A percentile compares a stretch with the other conserved stretches of the same genome.
phyloP scores from a whole-genome alignment of 2,113 vertebrate genomes.

The Engystomops pustulosus region DNA sequence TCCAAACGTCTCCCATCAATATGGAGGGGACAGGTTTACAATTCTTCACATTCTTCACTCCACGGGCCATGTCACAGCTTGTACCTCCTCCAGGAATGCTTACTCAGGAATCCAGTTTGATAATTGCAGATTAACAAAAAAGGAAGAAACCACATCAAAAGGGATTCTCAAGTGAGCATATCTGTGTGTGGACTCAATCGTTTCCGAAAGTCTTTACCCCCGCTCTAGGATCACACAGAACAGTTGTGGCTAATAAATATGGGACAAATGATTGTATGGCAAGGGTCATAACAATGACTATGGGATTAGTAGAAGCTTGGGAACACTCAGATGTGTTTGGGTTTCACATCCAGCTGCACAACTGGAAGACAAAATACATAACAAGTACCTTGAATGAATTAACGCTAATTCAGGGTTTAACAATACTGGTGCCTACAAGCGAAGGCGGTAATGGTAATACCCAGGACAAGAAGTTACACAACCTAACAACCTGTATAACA shows the following conservation, averaged over 20 bases:
- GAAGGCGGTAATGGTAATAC: not conserved
- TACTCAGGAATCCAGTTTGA: conserved; percentile 56
- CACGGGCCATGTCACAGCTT: conserved; percentile 50
- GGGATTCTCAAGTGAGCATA: conserved; percentile 55
- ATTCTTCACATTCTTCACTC: conserved; percentile 57
- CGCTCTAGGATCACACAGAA: conserved; percentile 15
- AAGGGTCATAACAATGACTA: conserved; percentile 31
- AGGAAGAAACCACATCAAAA: conserved; percentile 54
- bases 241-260: conserved; percentile 42
- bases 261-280: conserved; percentile 36
- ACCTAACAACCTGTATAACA: not conserved
- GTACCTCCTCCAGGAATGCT: conserved; percentile 57
- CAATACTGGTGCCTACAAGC: not conserved
- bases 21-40: conserved; percentile 53
- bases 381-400: conserved; percentile 20
- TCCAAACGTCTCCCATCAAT: conserved; percentile 8
- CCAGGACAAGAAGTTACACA: not conserved
- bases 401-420: conserved; percentile 24
- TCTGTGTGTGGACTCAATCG: conserved; percentile 46
- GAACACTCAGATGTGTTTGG: conserved; percentile 42
- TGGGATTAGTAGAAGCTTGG: conserved; percentile 18
- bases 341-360: conserved; percentile 18
- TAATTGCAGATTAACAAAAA: conserved; percentile 59
- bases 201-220: conserved; percentile 57
- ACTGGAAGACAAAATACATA: conserved; percentile 29